Percentiles rank a stretch among this genome's conserved stretches.
Conservation (phyloP, 1,140 invertebrate species). For the Tenebrio molitor region DNA sequence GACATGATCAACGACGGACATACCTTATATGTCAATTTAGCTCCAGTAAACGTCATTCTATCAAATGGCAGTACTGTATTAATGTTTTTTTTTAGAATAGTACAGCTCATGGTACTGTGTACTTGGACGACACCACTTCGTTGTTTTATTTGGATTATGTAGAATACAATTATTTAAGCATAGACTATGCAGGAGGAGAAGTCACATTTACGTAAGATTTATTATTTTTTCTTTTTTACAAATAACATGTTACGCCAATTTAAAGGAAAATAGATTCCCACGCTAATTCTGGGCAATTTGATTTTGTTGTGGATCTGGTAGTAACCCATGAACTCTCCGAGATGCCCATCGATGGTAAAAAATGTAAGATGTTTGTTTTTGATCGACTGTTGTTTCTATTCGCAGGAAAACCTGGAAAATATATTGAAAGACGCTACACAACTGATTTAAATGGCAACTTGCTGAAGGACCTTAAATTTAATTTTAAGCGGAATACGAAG, state of each 20-base stretch:
- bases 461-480: neutral
- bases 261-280: neutral
- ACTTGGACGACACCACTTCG: neutral
- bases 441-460: neutral
- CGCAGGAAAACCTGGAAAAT: neutral
- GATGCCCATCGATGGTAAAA: neutral
- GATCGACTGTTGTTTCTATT: neutral
- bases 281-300: neutral
- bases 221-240: neutral
- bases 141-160: neutral
- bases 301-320: neutral
- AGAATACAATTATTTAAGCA: slow-evolving; percentile 6
- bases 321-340: neutral
- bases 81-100: neutral
- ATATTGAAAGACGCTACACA: neutral
- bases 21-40: slow-evolving; percentile 84
- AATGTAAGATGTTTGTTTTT: neutral
- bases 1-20: slow-evolving; percentile 92
- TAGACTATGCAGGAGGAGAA: neutral
- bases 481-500: neutral
- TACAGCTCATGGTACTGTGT: slow-evolving; percentile 1
- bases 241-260: too few species aligned
- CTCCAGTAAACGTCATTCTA: slow-evolving; percentile 63
- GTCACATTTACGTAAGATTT: slow-evolving; percentile 10
- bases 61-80: neutral